Evolutionary conservation across 2,888 invertebrate species (phyloP), one percentile per base, ranked within the genome.

Genomic region (Heteropelma amictum): DNA sequence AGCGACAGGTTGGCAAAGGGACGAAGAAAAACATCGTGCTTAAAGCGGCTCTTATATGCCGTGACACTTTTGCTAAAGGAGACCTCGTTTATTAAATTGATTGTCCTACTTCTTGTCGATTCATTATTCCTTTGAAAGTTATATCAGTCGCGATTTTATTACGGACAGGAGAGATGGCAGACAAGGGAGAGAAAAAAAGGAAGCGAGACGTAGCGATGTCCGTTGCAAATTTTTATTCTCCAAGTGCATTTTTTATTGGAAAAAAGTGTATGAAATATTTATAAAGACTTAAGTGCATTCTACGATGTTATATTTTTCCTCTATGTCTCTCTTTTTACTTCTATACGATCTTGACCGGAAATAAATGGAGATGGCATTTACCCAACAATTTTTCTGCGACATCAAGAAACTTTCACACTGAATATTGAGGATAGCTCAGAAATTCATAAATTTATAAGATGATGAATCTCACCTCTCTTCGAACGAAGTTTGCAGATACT

Each of bases 41-140:
- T 45, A 60, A 58, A 53, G 14, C 47, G 28, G 60, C 45, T 54
- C 63, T 71, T 38, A 28, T 58, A 40, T 23, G 45, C 35, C 30
- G 17, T 30, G 23, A 56, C 35, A 35, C 23, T 45, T 26, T 17
- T 33, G 54, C 56, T 63, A 38, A 61, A 61, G 54, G 45, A 61
- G 61, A 54, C 28, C 49, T 68, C 63, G 73, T 69, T 67, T 68
- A 56, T 58, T 68, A 30, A 68, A 73, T 63, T 58, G 63, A 73
- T 73, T 73, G 68, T 68, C 51, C 73, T 61, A 73, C 63, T 73
- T 73, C 49, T 73, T 63, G 33, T 58, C 61, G 73, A 73, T 73
- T 73, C 73, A 42, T 68, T 68, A 73, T 63, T 65, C 63, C 47
- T 54, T 67, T 42, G 35, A 40, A 54, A 64, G 42, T 67, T 65